Evolutionary conservation across 1,140 invertebrate species (phyloP).

Genomic region (Battus philenor): DNA sequence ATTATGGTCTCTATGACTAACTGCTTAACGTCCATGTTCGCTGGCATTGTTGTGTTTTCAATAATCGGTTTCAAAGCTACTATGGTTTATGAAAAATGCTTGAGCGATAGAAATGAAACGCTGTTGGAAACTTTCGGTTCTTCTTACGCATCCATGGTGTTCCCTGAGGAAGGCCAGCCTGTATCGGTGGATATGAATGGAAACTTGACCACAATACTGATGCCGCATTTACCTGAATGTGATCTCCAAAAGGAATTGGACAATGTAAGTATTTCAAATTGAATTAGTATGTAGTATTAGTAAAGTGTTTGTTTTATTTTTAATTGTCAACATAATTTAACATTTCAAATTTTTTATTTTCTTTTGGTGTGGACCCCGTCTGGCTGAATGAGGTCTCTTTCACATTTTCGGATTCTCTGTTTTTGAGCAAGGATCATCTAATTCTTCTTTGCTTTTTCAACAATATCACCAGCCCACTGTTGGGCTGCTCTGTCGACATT

Average conservation of each 20-base stretch:
- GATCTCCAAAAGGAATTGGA: constrained; percentile 91
- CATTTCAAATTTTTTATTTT: no score
- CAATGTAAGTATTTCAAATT: constrained; percentile 81
- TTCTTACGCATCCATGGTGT: constrained; percentile 56
- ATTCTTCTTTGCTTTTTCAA: no score
- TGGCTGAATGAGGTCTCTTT: no score
- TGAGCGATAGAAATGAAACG: constrained; percentile 79
- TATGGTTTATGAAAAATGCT: constrained; percentile 87
- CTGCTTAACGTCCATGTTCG: constrained; percentile 97
- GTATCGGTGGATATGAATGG: constrained; percentile 78
- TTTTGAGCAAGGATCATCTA: no score
- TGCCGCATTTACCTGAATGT: constrained; percentile 83
- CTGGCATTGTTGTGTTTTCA: constrained; percentile 98
- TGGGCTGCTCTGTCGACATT: no score
- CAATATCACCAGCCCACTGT: no score
- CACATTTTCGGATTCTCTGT: no score
- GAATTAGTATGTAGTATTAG: no score
- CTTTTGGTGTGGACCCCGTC: no score
- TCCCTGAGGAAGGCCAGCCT: constrained; percentile 75
- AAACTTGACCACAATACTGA: constrained; percentile 76
- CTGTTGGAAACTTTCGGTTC: constrained; percentile 77
- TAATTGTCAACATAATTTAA: no score
- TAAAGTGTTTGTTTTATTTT: no score
- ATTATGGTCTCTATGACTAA: constrained; percentile 96
- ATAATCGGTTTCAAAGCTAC: constrained; percentile 97